Evolutionary conservation across 2,113 vertebrate species (phyloP), one percentile per base, ranked within the genome.

Genomic region (Perca schrenkii): DNA sequence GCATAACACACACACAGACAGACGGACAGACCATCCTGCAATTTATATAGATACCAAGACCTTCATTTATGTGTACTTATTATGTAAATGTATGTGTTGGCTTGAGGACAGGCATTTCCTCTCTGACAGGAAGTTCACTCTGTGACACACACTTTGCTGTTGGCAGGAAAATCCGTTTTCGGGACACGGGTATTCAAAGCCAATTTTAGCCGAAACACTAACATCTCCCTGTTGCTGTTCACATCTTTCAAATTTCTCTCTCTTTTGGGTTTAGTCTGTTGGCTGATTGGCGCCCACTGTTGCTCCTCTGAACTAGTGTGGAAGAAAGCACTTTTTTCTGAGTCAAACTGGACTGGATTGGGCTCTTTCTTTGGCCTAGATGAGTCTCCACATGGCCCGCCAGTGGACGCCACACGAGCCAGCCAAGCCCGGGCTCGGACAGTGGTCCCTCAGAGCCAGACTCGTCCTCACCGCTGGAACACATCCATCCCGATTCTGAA

Each of bases 391-490:
- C 71, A 28, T 10, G 74, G 31, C 58, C 28, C 19, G 14, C 3
- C 3, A 58, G 54, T 2, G 15, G 56, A 73, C 17, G 6, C 2
- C 8, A 74, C 4, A 0, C 1, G 5, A 75, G 34, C 11, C 34
- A 36, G 86, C 54, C 60, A 34, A 62, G 66, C 47, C 43, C 12
- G 16, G 62, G 73, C 62, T 68, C 16, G 53, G 77, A 77, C 50
- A 10, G 54, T 0, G 12, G 21, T 3, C 64, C 70, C 75, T 78
- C 50, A 4, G 79, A 82, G 76, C 67, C 77, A 13, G 43, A 53
- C 64, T 77, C 25, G 49, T 80, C 67, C 34, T 66, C 58, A 11
- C 22, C n/a, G 0, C 73, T 78, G 82, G 69, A 87, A 43, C 36
- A 15, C 25, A 60, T 83, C 68, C 79, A 62, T 71, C 60, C 49